phyloP scores from a whole-genome alignment of 1,140 invertebrate genomes.

The Euborellia annulipes region DNA sequence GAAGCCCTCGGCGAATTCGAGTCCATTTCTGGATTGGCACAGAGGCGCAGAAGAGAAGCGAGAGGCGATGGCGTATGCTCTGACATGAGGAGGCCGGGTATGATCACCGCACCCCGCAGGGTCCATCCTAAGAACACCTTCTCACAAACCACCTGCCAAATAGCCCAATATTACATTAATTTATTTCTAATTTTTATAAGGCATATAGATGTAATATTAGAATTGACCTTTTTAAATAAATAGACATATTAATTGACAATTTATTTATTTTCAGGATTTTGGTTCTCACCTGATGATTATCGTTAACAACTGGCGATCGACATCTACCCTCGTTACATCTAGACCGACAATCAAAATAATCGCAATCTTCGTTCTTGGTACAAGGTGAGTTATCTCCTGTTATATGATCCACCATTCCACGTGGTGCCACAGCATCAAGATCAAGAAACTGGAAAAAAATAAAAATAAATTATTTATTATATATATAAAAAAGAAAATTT shows the following conservation, averaged over 20 bases:
- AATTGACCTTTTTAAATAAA: too few relatives aligned
- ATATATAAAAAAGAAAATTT: too few relatives aligned
- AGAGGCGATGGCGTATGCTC: constrained; percentile 35
- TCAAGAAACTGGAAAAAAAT: constrained; percentile 35
- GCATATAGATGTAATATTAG: too few relatives aligned
- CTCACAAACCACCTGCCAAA: constrained; percentile 39
- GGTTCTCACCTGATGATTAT: constrained; percentile 39
- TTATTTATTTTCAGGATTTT: background rate
- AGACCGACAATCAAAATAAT: constrained; percentile 46
- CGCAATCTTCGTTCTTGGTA: constrained; percentile 39
- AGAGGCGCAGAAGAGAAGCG: constrained; percentile 34
- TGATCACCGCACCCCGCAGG: constrained; percentile 36
- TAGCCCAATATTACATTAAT: too few relatives aligned
- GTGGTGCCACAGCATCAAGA: constrained; percentile 36
- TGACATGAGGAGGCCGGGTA: constrained; percentile 40
- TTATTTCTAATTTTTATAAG: too few relatives aligned
- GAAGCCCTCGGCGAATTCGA: constrained; percentile 24
- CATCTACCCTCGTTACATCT: constrained; percentile 36
- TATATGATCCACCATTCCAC: constrained; percentile 27
- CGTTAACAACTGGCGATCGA: constrained; percentile 34
- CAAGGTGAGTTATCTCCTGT: constrained; percentile 30
- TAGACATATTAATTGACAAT: too few relatives aligned
- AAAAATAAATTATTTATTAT: background rate
- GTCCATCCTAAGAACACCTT: constrained; percentile 45
- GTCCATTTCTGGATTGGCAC: constrained; percentile 33